Evolutionary conservation across 2,888 invertebrate species (phyloP).

Genomic region (Caenorhabditis japonica): DNA sequence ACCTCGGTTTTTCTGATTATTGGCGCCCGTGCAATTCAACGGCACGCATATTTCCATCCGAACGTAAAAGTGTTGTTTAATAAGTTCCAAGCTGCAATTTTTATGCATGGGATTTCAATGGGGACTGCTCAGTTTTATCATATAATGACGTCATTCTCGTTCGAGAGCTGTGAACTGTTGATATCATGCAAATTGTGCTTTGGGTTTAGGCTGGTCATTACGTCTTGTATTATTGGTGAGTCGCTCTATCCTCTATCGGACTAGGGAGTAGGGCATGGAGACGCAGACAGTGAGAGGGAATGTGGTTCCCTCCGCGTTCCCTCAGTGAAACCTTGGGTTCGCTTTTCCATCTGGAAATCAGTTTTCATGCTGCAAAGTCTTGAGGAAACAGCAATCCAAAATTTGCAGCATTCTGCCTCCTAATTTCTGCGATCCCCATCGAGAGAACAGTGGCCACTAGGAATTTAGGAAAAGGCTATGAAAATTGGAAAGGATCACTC

Average conservation of each 20-base stretch:
- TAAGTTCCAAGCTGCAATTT: slow-evolving; percentile 18
- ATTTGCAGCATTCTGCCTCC: slow-evolving; percentile 19
- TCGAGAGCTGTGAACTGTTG: slow-evolving; percentile 32
- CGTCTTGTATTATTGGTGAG: slow-evolving; percentile 19
- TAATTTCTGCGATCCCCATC: slow-evolving; percentile 23
- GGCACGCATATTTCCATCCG: slow-evolving; percentile 38
- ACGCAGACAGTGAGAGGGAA: background rate
- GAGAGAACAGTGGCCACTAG: slow-evolving; percentile 34
- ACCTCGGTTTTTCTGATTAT: slow-evolving; percentile 9
- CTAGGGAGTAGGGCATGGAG: background rate
- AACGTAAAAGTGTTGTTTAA: slow-evolving; percentile 35
- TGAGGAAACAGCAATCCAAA: background rate
- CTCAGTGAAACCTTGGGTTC: background rate
- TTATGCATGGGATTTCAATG: slow-evolving; percentile 12
- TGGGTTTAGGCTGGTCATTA: slow-evolving; percentile 16
- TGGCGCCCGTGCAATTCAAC: slow-evolving; percentile 13
- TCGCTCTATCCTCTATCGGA: background rate
- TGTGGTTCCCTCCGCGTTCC: background rate
- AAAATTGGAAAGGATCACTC: slow-evolving; percentile 26
- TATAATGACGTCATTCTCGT: slow-evolving; percentile 19
- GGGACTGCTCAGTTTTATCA: slow-evolving; percentile 40
- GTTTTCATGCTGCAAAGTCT: background rate
- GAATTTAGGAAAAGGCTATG: slow-evolving; percentile 31
- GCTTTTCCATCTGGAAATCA: background rate
- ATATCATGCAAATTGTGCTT: slow-evolving; percentile 26